A percentile compares a stretch with the other conserved stretches of the same genome.
Conservation (phyloP, 1,140 invertebrate genomes). For the Heterodera carotae region DNA sequence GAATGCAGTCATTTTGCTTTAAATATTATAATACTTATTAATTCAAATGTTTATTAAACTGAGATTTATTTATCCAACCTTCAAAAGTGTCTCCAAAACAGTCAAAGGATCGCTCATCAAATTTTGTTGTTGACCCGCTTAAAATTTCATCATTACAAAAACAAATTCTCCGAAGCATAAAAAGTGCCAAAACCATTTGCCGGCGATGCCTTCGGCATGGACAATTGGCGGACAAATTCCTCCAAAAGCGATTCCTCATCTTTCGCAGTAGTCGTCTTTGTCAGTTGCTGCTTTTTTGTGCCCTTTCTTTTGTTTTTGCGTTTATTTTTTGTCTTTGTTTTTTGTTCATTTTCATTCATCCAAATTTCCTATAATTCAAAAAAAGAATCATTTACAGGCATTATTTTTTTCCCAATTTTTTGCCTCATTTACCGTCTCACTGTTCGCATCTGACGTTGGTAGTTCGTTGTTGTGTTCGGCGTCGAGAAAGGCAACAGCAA, state of each 20-base stretch:
- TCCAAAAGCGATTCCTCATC: conserved; percentile 9
- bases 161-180: neutral
- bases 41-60: no score
- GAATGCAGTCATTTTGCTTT: no score
- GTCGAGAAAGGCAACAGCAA: conserved; percentile 27
- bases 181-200: neutral
- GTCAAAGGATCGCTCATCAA: neutral
- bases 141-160: neutral
- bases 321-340: neutral
- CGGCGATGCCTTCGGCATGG: neutral
- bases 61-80: neutral
- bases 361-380: neutral
- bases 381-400: neutral
- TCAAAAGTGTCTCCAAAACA: conserved; percentile 11
- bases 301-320: neutral
- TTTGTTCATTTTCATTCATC: conserved; percentile 4
- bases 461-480: conserved; percentile 6
- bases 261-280: conserved; percentile 10
- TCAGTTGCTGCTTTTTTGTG: conserved; percentile 15
- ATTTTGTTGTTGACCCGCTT: neutral
- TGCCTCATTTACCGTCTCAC: conserved; percentile 1
- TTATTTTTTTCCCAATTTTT: conserved; percentile 1
- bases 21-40: no score
- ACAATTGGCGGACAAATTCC: conserved; percentile 20
- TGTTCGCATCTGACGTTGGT: neutral